Evolutionary conservation across 2,797 vertebrate species (phyloP).

Genomic region (Muscicapa striata): DNA sequence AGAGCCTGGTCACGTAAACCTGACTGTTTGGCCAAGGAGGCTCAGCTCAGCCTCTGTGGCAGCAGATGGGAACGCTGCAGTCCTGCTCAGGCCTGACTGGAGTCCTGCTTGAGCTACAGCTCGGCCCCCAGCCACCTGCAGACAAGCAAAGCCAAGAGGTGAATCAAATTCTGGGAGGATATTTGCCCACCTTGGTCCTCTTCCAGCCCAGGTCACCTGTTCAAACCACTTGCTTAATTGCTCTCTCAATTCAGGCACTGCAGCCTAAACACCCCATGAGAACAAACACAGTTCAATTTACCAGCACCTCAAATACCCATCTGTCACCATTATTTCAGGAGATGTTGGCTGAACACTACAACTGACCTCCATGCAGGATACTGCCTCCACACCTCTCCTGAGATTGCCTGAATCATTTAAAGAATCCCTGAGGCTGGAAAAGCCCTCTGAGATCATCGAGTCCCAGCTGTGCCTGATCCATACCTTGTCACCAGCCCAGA

Average conservation of each 20-base stretch:
- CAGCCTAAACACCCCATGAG: background rate
- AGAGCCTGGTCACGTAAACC: background rate
- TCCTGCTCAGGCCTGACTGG: background rate
- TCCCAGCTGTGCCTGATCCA: accelerated
- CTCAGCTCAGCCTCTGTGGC: background rate
- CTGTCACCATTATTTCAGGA: background rate
- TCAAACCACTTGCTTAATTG: background rate
- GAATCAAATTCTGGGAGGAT: background rate
- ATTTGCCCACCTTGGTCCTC: background rate
- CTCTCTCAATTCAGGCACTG: background rate
- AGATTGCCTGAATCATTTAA: background rate
- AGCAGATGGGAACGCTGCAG: background rate
- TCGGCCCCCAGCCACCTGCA: background rate
- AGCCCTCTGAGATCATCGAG: accelerated
- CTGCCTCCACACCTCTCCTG: background rate
- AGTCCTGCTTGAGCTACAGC: background rate
- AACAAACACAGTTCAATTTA: background rate
- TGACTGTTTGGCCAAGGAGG: background rate
- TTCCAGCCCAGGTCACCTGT: background rate
- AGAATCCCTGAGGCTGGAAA: background rate
- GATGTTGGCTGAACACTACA: background rate
- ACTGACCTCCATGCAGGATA: background rate
- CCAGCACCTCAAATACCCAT: background rate
- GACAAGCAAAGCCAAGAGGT: background rate
- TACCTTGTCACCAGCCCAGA: background rate